phyloP scores from a whole-genome alignment of 2,797 vertebrate species.

The Mus spretus region DNA sequence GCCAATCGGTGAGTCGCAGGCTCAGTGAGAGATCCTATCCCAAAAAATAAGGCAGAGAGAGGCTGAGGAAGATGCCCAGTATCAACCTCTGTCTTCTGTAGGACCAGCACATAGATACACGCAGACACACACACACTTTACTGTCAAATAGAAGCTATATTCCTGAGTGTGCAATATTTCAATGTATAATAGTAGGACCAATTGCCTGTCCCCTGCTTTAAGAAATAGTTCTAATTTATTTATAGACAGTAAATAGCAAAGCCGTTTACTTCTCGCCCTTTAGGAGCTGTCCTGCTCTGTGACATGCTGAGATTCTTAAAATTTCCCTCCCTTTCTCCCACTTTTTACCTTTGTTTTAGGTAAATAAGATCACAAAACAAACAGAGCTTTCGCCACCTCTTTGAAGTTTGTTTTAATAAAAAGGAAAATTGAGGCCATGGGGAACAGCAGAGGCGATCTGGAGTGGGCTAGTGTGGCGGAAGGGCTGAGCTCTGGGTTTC shows the following conservation, averaged over 20 bases:
- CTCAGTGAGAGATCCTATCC: background rate
- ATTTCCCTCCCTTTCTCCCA: background rate
- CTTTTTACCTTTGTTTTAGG: slow-evolving; percentile 31
- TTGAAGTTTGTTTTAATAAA: background rate
- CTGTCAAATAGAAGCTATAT: slow-evolving; percentile 36
- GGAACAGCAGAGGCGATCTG: background rate
- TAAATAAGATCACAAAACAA: slow-evolving; percentile 58
- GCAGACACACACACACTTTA: background rate
- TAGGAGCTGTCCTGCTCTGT: background rate
- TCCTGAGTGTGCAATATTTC: slow-evolving; percentile 50
- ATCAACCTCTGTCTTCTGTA: background rate
- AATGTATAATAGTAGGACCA: slow-evolving; percentile 49
- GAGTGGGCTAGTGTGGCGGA: background rate
- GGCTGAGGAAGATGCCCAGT: background rate
- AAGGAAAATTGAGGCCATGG: background rate
- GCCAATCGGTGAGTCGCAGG: background rate
- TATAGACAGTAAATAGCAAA: slow-evolving; percentile 20
- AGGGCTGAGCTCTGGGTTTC: background rate
- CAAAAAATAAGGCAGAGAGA: background rate
- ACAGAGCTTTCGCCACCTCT: background rate
- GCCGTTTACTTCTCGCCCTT: slow-evolving; percentile 49
- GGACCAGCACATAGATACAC: background rate
- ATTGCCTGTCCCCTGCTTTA: slow-evolving; percentile 35
- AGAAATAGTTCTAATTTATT: slow-evolving; percentile 64
- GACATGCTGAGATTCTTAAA: background rate